Percentiles rank a stretch among this genome's conserved stretches.
Evolutionary conservation across 1,140 invertebrate species (phyloP).

Genomic region (Nasonia vitripennis): DNA sequence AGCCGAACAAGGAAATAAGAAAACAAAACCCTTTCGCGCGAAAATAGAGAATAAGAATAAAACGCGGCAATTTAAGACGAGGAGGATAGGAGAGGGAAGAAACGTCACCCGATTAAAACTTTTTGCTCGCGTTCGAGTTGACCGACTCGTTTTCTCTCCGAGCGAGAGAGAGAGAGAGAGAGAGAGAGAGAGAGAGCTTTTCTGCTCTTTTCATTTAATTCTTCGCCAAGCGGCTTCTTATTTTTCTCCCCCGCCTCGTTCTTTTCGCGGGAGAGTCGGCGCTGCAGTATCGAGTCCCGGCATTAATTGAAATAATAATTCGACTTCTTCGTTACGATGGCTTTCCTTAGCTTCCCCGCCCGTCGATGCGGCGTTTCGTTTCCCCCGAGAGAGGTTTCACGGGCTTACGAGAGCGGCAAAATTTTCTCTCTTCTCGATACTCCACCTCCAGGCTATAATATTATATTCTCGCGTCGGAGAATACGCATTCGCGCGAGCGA

Average conservation of each 20-base stretch:
- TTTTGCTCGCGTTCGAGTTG: background rate
- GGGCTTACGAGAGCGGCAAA: background rate
- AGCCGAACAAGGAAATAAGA: background rate
- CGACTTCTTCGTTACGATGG: background rate
- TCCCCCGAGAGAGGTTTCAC: background rate
- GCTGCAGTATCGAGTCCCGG: background rate
- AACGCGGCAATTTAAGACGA: background rate
- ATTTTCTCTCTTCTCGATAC: no score
- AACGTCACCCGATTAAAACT: slow-evolving; percentile 20
- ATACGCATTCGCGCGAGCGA: no score
- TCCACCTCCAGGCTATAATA: no score
- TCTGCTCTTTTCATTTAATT: background rate
- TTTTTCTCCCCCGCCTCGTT: background rate
- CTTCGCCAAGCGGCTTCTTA: background rate
- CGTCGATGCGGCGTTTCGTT: background rate
- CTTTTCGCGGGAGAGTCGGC: background rate
- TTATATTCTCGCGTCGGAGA: no score
- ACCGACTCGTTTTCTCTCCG: background rate
- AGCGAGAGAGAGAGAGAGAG: background rate
- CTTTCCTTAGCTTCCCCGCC: background rate
- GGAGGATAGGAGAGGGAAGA: background rate
- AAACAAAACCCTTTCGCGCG: background rate
- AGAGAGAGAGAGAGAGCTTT: background rate
- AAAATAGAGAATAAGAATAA: background rate
- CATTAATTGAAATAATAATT: slow-evolving; percentile 30